phyloP scores from a whole-genome alignment of 2,113 vertebrate genomes.

The Turnix velox region DNA sequence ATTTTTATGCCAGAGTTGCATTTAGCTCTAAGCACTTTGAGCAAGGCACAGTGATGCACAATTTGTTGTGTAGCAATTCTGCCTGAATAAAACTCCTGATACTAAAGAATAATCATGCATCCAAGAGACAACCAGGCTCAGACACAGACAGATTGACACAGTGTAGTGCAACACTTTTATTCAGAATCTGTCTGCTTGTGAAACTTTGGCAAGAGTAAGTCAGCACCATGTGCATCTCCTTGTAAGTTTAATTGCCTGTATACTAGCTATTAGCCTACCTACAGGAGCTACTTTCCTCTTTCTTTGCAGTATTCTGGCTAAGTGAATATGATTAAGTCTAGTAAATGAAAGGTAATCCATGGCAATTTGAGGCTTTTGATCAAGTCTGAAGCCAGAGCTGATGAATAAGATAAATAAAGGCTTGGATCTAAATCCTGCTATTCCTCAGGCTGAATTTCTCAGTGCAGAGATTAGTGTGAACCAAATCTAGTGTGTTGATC shows the following conservation, averaged over 20 bases:
- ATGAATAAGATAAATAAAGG: background rate
- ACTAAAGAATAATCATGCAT: conserved; percentile 37
- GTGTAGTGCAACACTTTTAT: conserved; percentile 21
- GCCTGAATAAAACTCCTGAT: background rate
- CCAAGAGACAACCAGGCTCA: conserved; percentile 38
- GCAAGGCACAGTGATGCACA: background rate
- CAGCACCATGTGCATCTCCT: conserved; percentile 46
- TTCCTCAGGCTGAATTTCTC: background rate
- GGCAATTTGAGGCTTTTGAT: background rate
- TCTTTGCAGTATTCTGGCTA: background rate
- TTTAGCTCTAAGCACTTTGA: conserved; percentile 34
- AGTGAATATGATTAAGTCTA: background rate
- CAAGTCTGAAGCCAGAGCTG: background rate
- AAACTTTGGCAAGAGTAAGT: conserved; percentile 48
- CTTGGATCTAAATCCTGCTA: background rate
- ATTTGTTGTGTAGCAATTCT: conserved; percentile 32
- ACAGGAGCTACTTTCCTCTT: conserved; percentile 12
- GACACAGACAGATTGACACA: conserved; percentile 60
- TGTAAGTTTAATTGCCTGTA: conserved; percentile 56
- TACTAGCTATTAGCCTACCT: conserved; percentile 35
- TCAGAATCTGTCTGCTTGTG: conserved; percentile 20
- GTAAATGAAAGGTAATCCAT: background rate
- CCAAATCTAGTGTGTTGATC: background rate
- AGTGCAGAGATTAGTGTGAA: background rate
- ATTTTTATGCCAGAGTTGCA: background rate